Base-by-base conservation (phyloP, 2,113 vertebrate species). In the Lynx canadensis region DNA sequence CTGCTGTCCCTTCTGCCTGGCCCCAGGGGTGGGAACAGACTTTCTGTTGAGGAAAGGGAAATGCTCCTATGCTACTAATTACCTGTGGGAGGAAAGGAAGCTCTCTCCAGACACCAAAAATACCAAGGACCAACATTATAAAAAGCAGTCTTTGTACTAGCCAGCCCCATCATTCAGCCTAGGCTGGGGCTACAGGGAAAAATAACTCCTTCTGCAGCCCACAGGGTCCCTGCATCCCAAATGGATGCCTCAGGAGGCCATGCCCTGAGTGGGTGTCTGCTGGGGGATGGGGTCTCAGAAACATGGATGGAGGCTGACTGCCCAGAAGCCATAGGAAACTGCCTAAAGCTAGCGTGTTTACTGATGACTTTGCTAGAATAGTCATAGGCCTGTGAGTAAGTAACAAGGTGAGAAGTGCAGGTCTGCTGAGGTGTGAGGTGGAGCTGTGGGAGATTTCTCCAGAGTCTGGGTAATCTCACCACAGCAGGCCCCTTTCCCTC, bases 61-160 rank as follows among this genome's bases (percentile, higher is more conserved):
- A 91, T 33, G 52, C 65, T 95, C 63, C n/a, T 33, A 80, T 83
- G 87, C n/a, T 97, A 69, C 93, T 96, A 96, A 97, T 97, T 98
- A 97, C 87, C 83, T 23, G 25, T 94, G 76, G 94, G 95, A 96
- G 95, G 88, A 97, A 90, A 97, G 97, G 96, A 94, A 90, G 76
- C 84, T 85, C 95, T 93, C 66, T 94, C 92, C 76, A 96, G 96
- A 94, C 95, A 94, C 90, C 96, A 73, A 91, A 98, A 93, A 82
- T 93, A 96, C 79, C 93, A 93, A 82, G 66, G 71, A 96, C 95
- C 91, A 88, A 85, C 74, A 13, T 68, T 95, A 66, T 96, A 85
- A 95, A 98, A 96, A 96, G 95, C 97, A 76, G 36, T 48, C 57
- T 92, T 98, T 96, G 95, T 92, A 57, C n/a, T 27, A 66, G 50